Evolutionary conservation across 2,888 invertebrate species (phyloP).

Genomic region (Neria commutata): DNA sequence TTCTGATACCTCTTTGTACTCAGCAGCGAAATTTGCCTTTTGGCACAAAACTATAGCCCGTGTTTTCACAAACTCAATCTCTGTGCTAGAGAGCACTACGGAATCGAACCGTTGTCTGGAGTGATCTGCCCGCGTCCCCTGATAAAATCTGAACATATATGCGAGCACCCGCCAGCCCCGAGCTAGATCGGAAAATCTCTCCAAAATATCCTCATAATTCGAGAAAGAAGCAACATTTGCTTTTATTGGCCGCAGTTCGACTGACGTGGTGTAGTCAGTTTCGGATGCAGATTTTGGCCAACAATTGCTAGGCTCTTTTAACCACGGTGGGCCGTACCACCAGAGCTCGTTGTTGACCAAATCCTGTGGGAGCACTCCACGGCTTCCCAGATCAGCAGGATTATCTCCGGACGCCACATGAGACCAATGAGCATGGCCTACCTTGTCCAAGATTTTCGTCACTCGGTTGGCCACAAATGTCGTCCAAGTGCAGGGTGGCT

Average conservation of each 20-base stretch:
- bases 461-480: constrained; percentile 11
- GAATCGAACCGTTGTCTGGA: not conserved
- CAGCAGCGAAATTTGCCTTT: not conserved
- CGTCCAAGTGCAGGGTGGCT: constrained; percentile 9
- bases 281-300: constrained; percentile 1
- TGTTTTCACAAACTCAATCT: no score
- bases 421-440: not conserved
- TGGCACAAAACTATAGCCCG: not conserved
- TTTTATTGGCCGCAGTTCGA: no score
- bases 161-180: not conserved
- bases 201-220: not conserved
- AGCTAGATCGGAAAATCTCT: not conserved
- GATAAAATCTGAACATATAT: not conserved
- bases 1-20: not conserved
- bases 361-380: not conserved
- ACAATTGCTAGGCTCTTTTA: not conserved
- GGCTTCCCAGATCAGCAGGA: not conserved
- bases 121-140: not conserved
- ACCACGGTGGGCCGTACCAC: constrained; percentile 1
- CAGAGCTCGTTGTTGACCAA: not conserved
- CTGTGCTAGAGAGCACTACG: not conserved
- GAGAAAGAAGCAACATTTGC: no score
- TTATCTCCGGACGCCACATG: not conserved
- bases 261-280: no score
- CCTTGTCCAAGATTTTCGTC: not conserved